phyloP scores from a whole-genome alignment of 1,140 invertebrate species.

The Lethrus apterus region DNA sequence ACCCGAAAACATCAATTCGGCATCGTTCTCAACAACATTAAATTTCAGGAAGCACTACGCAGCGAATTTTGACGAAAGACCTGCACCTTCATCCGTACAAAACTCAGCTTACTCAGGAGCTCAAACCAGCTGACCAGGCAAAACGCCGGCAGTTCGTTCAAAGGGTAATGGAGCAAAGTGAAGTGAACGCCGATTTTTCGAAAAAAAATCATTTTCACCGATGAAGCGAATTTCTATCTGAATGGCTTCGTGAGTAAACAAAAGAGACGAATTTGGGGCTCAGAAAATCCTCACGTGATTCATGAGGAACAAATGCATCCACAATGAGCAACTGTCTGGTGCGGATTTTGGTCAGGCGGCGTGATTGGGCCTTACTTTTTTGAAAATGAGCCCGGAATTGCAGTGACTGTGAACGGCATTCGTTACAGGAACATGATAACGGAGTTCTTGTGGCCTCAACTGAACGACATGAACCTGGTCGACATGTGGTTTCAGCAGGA shows the following conservation, averaged over 20 bases:
- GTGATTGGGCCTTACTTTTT: conserved; percentile 25
- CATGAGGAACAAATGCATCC: conserved; percentile 29
- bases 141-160: no score
- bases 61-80: no score
- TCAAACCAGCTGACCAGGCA: no score
- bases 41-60: no score
- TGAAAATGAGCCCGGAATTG: conserved; percentile 17
- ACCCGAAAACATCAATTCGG: no score
- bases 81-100: no score
- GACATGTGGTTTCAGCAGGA: conserved; percentile 13
- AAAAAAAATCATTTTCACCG: conserved; percentile 22
- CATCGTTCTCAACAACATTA: no score
- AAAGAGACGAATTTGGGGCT: conserved; percentile 23
- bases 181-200: no score
- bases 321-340: conserved; percentile 35
- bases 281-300: conserved; percentile 17
- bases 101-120: no score
- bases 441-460: not conserved
- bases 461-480: conserved; percentile 4
- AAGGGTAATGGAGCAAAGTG: no score
- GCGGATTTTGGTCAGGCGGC: conserved; percentile 13
- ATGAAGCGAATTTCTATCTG: conserved; percentile 29
- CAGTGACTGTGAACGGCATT: conserved; percentile 21
- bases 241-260: conserved; percentile 28
- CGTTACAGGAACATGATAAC: conserved; percentile 7